phyloP scores from a whole-genome alignment of 2,113 vertebrate species.

The Grantiella picta region DNA sequence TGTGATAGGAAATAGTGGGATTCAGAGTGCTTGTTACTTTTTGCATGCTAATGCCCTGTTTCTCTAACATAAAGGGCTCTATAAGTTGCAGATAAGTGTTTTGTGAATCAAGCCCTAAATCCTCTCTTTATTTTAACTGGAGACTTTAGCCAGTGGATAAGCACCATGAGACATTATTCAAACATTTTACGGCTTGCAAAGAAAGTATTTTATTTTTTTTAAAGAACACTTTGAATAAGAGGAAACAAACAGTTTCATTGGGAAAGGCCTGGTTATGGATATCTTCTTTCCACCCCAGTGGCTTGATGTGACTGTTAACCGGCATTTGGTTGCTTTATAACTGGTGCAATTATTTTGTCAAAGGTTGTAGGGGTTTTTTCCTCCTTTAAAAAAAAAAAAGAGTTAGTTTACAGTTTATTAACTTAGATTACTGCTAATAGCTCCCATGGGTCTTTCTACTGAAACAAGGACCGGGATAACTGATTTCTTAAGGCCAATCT shows the following conservation, averaged over 20 bases:
- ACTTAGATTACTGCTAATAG: conserved; percentile 67
- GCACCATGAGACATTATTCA: conserved; percentile 12
- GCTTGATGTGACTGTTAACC: conserved; percentile 2
- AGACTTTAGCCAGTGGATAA: not conserved
- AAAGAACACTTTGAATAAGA: not conserved
- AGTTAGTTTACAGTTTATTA: conserved; percentile 73
- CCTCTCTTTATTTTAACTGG: conserved; percentile 4
- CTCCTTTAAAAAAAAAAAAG: conserved; percentile 3
- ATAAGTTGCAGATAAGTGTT: conserved; percentile 27
- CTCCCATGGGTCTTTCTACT: conserved; percentile 60
- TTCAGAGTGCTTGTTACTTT: conserved; percentile 35
- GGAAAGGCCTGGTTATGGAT: not conserved
- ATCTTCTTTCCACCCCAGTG: not conserved
- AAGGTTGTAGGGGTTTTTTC: conserved; percentile 41
- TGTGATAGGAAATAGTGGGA: conserved; percentile 17
- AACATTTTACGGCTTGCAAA: not conserved
- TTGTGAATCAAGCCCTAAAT: not conserved
- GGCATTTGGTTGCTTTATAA: conserved; percentile 17
- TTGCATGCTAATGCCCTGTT: conserved; percentile 54
- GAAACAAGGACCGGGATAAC: conserved; percentile 60
- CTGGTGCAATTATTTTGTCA: conserved; percentile 50
- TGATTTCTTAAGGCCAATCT: conserved; percentile 63
- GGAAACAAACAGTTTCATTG: not conserved
- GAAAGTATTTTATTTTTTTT: not conserved
- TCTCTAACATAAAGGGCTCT: conserved; percentile 19